These are phyloP conservation scores for Alsophila aescularia DNA, from an alignment of 2,888 invertebrate genomes.

Conservation along the genomic window DNA sequence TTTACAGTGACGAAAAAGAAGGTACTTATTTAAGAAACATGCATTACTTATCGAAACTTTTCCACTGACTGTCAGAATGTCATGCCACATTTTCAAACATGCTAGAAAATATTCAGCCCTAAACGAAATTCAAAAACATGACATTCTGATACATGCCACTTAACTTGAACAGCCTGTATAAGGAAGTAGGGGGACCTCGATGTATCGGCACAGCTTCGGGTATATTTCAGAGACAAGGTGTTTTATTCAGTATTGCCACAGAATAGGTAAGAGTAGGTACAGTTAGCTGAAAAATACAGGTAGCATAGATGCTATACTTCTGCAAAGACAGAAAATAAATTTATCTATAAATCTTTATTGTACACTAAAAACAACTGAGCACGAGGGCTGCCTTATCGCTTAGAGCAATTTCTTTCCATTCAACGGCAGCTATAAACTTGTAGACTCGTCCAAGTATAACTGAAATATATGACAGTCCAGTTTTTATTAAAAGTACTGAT, in stretches of 20 bases:
- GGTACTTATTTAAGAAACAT: not conserved
- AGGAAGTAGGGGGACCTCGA: constrained; percentile 39
- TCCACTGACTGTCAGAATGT: constrained; percentile 12
- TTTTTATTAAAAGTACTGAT: too few relatives aligned
- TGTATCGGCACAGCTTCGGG: constrained; percentile 63
- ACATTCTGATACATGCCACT: not conserved
- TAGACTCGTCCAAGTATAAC: too few relatives aligned
- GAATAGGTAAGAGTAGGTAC: constrained; percentile 35
- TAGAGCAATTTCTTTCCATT: too few relatives aligned
- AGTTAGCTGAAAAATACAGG: not conserved
- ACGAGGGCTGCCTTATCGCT: too few relatives aligned
- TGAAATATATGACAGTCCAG: too few relatives aligned
- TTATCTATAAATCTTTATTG: too few relatives aligned
- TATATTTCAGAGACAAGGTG: constrained; percentile 76
- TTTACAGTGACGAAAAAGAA: too few relatives aligned
- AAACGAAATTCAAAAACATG: not conserved
- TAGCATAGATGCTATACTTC: too few relatives aligned
- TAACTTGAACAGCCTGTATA: constrained; percentile 45
- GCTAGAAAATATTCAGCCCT: not conserved
- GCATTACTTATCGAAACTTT: not conserved
- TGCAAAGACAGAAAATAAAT: too few relatives aligned
- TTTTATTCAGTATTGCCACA: constrained; percentile 62
- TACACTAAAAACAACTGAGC: too few relatives aligned
- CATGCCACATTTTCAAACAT: constrained; percentile 7
- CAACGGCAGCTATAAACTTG: too few relatives aligned